A percentile compares a stretch with the other conserved stretches of the same genome.
Conservation (phyloP, 1,140 invertebrate genomes). For the Diorhabda elongata region DNA sequence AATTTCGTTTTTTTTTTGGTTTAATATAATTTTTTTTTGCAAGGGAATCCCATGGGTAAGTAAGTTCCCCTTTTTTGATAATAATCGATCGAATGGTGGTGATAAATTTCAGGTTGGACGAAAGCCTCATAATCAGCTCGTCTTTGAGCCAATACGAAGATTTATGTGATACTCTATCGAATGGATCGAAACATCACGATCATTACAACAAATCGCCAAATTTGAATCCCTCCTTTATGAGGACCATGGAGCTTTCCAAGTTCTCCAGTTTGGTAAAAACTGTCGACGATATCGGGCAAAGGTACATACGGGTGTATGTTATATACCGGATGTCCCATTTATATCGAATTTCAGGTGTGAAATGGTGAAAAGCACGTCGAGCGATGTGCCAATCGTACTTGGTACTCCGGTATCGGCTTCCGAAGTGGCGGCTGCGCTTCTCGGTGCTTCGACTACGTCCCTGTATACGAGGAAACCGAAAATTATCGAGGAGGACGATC, state of each 20-base stretch:
- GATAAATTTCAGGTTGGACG: slow-evolving; percentile 54
- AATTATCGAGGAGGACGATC: slow-evolving; percentile 55
- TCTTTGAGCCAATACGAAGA: slow-evolving; percentile 30
- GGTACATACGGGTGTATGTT: slow-evolving; percentile 3
- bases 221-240: slow-evolving; percentile 45
- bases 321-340: background rate
- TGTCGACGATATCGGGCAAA: slow-evolving; percentile 23
- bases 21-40: background rate
- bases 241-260: slow-evolving; percentile 44
- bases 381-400: slow-evolving; percentile 45
- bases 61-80: background rate
- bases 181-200: slow-evolving; percentile 27
- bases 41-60: background rate
- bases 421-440: slow-evolving; percentile 53
- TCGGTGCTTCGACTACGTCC: slow-evolving; percentile 55
- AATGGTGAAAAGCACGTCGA: slow-evolving; percentile 50
- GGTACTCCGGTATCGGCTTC: slow-evolving; percentile 52
- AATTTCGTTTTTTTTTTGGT: background rate
- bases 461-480: slow-evolving; percentile 44
- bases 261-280: slow-evolving; percentile 36
- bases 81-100: background rate
- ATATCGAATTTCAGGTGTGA: slow-evolving; percentile 14
- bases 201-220: slow-evolving; percentile 30
- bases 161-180: slow-evolving; percentile 28
- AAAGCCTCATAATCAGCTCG: slow-evolving; percentile 45